Evolutionary conservation across 1,140 invertebrate genomes (phyloP), one percentile per base, ranked within the genome.

Genomic region (Protaetia brevitarsis): DNA sequence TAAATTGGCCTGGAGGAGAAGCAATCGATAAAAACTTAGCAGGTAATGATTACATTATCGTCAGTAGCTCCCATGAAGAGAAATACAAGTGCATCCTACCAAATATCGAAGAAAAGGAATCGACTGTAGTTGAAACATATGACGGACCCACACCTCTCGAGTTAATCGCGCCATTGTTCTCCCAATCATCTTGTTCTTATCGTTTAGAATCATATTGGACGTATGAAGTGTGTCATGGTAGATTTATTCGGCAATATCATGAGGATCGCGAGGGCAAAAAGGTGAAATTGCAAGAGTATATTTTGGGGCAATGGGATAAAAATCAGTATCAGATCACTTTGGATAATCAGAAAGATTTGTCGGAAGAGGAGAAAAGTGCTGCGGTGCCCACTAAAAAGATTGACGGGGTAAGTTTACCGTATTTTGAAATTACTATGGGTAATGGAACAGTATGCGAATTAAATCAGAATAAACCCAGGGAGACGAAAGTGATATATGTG

Each of bases 161-260:
- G 72, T 76, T 96, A 3, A 78, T 98, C 23, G 80, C 86, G 61
- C 87, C 89, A 2, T 78, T 96, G 29, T 94, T 96, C 78, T 80
- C 80, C 11, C 87, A 90, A 68, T 80, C 80, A 51, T 78, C 80
- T 2, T 98, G 95, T 79, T 93, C 93, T 0, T 95, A 93, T 71
- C 85, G 91, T 68, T 81, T 98, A 63, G 96, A 98, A 78, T 89
- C 89, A 36, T 99, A 97, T 78, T 98, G 96, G 97, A 95, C 92
- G 0, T 99, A 98, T 82, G 95, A 98, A 81, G 82, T 99, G 7
- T 98, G 97, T 76, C 96, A 98, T 82, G 95, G 95, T 3, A 83
- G 86, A 69, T 89, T 91, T 78, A 86, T 98, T 2, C 82, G 92
- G 8, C 97, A 99, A 76, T 98, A 95, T 80, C 96, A 98, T 79